phyloP scores from a whole-genome alignment of 2,113 vertebrate genomes.

The Lasiurus borealis region DNA sequence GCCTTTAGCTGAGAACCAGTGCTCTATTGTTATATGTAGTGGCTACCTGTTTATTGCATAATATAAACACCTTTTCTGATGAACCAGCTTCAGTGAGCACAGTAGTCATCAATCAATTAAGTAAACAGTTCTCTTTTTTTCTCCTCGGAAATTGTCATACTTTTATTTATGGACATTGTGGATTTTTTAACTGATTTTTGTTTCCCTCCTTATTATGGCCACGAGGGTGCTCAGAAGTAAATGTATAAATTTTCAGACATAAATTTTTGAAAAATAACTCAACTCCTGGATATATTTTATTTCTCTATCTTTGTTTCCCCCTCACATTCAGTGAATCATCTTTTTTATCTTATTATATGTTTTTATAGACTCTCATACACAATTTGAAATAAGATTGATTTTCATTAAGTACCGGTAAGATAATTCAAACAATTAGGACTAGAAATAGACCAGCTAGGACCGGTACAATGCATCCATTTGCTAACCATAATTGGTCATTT shows the following conservation, averaged over 20 bases:
- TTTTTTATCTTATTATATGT: slow-evolving; percentile 38
- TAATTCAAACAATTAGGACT: not conserved
- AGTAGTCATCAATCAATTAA: slow-evolving; percentile 10
- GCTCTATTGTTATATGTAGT: not conserved
- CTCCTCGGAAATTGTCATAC: not conserved
- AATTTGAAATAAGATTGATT: slow-evolving; percentile 32
- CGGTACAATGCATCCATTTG: not conserved
- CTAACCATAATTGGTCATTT: not conserved
- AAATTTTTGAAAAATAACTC: slow-evolving; percentile 1
- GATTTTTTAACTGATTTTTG: not conserved
- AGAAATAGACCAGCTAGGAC: not conserved
- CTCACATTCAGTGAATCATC: not conserved
- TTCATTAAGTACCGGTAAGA: not conserved
- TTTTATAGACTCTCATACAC: not conserved
- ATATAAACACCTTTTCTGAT: slow-evolving; percentile 7
- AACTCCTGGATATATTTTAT: not conserved
- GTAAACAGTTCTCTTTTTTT: not conserved
- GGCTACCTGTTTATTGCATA: not conserved
- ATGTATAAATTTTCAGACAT: not conserved
- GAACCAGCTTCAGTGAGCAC: not conserved
- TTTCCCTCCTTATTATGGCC: not conserved
- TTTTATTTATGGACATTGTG: not conserved
- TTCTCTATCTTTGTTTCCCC: not conserved
- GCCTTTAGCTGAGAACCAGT: not conserved
- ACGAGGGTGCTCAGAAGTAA: not conserved